Percentiles rank a stretch among this genome's conserved stretches.
Conservation (phyloP, 2,888 invertebrate genomes). For the Petrolisthes cinctipes region DNA sequence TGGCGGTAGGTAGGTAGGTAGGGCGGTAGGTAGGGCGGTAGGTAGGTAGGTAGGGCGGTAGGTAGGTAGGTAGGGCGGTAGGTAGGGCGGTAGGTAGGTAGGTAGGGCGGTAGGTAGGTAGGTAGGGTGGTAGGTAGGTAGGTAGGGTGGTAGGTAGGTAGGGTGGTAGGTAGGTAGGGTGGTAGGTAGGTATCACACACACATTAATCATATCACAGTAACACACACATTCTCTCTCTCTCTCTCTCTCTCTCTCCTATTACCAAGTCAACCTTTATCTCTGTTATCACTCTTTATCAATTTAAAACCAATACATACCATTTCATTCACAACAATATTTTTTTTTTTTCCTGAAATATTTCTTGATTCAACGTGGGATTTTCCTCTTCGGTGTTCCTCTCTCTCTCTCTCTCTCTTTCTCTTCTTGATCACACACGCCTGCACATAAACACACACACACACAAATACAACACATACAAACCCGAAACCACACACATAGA, state of each 20-base stretch:
- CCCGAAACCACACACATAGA: neutral
- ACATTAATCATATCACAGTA: no score
- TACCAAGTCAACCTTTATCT: neutral
- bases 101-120: no score
- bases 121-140: no score
- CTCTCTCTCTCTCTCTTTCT: neutral
- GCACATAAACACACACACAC: neutral
- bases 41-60: no score
- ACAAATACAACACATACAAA: constrained; percentile 6
- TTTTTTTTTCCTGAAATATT: neutral
- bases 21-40: no score
- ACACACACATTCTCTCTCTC: neutral
- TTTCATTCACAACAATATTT: neutral
- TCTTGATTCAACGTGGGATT: neutral
- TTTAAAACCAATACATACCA: neutral
- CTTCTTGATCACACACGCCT: neutral
- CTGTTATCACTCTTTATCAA: neutral
- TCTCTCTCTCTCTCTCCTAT: constrained; percentile 6
- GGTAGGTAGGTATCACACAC: neutral
- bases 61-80: no score
- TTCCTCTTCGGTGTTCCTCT: neutral
- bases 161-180: no score
- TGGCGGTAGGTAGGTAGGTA: no score
- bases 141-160: no score
- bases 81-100: no score